Evolutionary conservation across 2,113 vertebrate species (phyloP).

Genomic region (Etheostoma spectabile): DNA sequence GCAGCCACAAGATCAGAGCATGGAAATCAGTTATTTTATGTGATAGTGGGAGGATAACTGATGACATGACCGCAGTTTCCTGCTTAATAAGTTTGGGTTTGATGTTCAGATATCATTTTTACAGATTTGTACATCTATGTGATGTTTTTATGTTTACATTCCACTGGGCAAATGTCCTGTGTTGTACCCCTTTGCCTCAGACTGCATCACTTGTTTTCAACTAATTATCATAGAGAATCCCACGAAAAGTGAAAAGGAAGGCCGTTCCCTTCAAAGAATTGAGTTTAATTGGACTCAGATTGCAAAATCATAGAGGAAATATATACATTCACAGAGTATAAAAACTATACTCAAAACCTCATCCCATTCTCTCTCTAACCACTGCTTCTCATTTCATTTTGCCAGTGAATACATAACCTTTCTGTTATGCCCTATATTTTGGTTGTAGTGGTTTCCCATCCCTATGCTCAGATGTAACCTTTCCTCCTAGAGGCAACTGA

Average conservation of each 20-base stretch:
- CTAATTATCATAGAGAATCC: not conserved
- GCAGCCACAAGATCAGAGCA: not conserved
- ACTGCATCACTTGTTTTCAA: not conserved
- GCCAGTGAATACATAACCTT: constrained; percentile 12
- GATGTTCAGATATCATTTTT: not conserved
- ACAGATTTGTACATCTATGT: not conserved
- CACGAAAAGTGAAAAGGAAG: constrained; percentile 16
- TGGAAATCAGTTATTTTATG: not conserved
- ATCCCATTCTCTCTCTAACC: constrained; percentile 10
- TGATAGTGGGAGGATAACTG: not conserved
- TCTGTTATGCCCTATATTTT: constrained; percentile 16
- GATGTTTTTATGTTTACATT: not conserved
- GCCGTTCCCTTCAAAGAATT: not conserved
- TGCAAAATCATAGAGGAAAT: constrained; percentile 37
- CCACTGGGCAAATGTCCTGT: not conserved
- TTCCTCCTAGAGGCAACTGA: constrained; percentile 30
- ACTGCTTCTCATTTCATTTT: constrained; percentile 29
- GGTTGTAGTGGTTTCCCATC: constrained; percentile 29
- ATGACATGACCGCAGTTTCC: not conserved
- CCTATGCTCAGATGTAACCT: constrained; percentile 59
- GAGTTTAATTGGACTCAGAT: constrained; percentile 25
- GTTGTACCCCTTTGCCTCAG: not conserved
- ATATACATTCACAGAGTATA: constrained; percentile 24
- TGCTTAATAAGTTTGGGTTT: not conserved
- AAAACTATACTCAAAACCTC: constrained; percentile 21